Conservation (phyloP, 2,888 invertebrate genomes). For the Cataglyphis livida region DNA sequence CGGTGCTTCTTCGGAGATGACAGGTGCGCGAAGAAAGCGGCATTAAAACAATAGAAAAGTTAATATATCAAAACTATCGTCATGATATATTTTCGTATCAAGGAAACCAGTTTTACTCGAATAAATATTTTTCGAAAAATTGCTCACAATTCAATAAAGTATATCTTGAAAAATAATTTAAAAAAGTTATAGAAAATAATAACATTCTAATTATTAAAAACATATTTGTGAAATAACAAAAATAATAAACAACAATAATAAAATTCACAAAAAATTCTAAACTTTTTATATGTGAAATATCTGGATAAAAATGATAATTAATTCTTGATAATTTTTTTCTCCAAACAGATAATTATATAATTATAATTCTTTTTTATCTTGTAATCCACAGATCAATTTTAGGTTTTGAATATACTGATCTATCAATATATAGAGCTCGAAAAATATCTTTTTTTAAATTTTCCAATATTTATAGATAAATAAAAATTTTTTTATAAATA, state of each 20-base stretch:
- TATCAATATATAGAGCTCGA: not conserved
- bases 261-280: not conserved
- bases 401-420: not conserved
- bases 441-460: not conserved
- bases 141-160: not conserved
- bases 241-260: not conserved
- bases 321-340: not conserved
- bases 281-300: not conserved
- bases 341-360: not conserved
- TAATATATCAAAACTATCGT: slow-evolving; percentile 17
- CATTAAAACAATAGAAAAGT: slow-evolving; percentile 24
- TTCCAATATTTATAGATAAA: not conserved
- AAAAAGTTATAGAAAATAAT: not conserved
- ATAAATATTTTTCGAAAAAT: not conserved
- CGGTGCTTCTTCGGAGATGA: slow-evolving; percentile 64
- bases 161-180: slow-evolving; percentile 3
- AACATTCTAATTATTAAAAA: not conserved
- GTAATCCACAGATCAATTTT: not conserved
- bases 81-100: not conserved
- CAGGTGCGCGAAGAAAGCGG: slow-evolving; percentile 64
- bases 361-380: not conserved
- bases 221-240: not conserved
- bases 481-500: not conserved
- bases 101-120: not conserved
- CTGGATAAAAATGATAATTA: not conserved